These are phyloP conservation scores for Genyomyrus donnyi DNA, from an alignment of 2,113 vertebrate species.

Conservation along the genomic window DNA sequence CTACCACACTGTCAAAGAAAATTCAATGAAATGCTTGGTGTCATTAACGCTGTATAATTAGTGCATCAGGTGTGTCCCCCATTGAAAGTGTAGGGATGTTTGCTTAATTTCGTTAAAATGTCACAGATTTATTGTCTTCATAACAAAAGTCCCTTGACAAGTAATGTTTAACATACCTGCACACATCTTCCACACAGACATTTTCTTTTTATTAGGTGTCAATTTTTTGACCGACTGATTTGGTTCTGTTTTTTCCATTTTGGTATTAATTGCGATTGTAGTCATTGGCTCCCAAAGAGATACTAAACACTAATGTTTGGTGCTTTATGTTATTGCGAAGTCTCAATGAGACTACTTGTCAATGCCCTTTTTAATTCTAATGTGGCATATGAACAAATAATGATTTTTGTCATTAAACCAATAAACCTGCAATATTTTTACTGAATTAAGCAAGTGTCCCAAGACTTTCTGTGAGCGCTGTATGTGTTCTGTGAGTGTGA, in stretches of 20 bases:
- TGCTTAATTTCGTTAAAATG: too few relatives aligned
- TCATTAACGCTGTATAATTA: neutral
- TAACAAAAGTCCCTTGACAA: too few relatives aligned
- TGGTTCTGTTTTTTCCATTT: neutral
- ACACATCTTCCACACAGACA: too few relatives aligned
- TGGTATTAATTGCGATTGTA: neutral
- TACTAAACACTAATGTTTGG: neutral
- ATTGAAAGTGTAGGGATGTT: neutral
- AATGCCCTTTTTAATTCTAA: too few relatives aligned
- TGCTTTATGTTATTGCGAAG: neutral
- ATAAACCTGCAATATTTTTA: too few relatives aligned
- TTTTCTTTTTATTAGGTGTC: neutral
- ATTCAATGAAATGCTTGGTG: neutral
- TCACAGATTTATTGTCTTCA: too few relatives aligned
- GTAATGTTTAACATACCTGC: too few relatives aligned
- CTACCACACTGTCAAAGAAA: neutral
- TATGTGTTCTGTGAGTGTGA: neutral
- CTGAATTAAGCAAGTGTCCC: too few relatives aligned
- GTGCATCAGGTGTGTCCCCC: neutral
- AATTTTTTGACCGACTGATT: neutral
- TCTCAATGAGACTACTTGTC: neutral
- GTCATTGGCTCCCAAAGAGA: neutral
- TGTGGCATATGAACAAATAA: too few relatives aligned
- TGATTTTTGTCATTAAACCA: too few relatives aligned
- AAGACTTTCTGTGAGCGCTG: neutral